A percentile compares a stretch with the other conserved stretches of the same genome.
Evolutionary conservation across 2,113 vertebrate species (phyloP).

Genomic region (Ptychochromis oligacanthus): DNA sequence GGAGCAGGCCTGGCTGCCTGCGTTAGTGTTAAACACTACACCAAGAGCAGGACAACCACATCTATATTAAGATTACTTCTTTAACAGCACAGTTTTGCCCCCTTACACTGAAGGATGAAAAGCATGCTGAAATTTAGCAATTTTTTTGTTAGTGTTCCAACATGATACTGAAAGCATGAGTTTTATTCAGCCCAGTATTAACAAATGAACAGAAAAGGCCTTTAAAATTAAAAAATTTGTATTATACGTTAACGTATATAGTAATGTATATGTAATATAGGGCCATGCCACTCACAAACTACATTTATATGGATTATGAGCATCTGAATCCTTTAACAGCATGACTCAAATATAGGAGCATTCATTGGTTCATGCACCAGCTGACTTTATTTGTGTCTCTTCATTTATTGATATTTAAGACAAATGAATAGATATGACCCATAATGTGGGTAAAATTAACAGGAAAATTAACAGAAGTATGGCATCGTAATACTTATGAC

Average conservation of each 20-base stretch:
- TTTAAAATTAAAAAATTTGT: background rate
- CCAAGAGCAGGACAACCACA: constrained; percentile 32
- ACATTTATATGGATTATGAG: too few relatives aligned
- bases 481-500: background rate
- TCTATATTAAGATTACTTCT: constrained; percentile 42
- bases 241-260: background rate
- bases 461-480: too few relatives aligned
- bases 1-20: constrained; percentile 54
- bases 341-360: background rate
- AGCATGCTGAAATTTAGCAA: background rate
- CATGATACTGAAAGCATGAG: background rate
- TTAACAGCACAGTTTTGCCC: background rate
- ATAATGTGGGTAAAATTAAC: background rate
- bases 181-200: background rate
- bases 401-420: background rate
- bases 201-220: background rate
- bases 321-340: too few relatives aligned
- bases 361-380: background rate
- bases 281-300: too few relatives aligned
- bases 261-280: background rate
- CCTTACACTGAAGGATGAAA: background rate
- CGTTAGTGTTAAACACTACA: constrained; percentile 57
- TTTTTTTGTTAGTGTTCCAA: background rate
- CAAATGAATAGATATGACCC: background rate
- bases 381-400: background rate